Evolutionary conservation across 1,140 invertebrate species (phyloP).

Genomic region (Lepidurus arcticus): DNA sequence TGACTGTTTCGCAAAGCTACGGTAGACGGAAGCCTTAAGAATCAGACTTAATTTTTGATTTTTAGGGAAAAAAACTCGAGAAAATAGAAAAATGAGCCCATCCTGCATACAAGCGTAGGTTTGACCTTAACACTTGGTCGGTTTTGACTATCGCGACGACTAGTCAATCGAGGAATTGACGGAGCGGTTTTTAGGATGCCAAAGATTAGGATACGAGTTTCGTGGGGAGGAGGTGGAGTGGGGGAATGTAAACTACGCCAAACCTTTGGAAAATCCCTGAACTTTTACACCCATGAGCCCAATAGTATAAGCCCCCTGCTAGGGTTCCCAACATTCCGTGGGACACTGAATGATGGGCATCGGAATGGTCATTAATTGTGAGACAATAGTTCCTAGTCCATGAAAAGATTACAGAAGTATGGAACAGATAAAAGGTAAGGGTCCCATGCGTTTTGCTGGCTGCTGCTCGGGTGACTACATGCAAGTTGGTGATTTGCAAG

Average conservation of each 20-base stretch:
- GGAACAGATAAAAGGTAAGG: background rate
- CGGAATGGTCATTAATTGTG: conserved; percentile 4
- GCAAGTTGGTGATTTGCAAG: conserved; percentile 11
- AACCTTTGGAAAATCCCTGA: background rate
- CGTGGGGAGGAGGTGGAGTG: background rate
- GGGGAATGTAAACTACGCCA: background rate
- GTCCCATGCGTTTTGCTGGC: background rate
- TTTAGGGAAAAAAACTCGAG: no score
- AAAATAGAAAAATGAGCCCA: no score
- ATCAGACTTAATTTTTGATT: no score
- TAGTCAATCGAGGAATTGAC: background rate
- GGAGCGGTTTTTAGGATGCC: background rate
- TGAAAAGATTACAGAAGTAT: conserved; percentile 14
- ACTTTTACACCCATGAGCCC: background rate
- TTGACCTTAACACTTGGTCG: no score
- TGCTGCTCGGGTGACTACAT: background rate
- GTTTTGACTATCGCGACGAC: background rate
- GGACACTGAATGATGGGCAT: conserved; percentile 13
- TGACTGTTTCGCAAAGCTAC: no score
- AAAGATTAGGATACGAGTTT: background rate
- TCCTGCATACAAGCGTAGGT: no score
- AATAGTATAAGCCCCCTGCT: background rate
- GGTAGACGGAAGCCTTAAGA: no score
- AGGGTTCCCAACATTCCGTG: background rate
- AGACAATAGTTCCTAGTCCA: conserved; percentile 10